A percentile compares a stretch with the other conserved stretches of the same genome.
These are phyloP conservation scores for Ochotona princeps DNA, from an alignment of 2,113 vertebrate species.

Conservation along the genomic window DNA sequence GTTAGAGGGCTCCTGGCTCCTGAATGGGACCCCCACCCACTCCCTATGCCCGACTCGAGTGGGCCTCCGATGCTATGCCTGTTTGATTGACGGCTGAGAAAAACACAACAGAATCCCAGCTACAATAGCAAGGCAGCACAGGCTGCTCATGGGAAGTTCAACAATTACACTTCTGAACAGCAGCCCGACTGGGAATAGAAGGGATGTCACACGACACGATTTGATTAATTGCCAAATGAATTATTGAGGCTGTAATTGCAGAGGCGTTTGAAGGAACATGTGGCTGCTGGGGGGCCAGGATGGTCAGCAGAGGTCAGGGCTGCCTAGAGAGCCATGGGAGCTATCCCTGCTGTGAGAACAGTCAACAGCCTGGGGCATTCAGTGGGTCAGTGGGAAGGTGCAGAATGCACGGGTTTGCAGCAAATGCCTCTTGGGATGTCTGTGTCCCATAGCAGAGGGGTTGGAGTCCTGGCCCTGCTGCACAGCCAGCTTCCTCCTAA, in stretches of 20 bases:
- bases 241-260: constrained; percentile 74
- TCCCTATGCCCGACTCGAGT: background rate
- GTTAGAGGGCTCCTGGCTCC: background rate
- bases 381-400: background rate
- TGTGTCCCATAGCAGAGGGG: too few species aligned
- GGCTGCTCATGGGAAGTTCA: constrained; percentile 66
- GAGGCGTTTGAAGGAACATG: background rate
- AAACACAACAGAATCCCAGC: constrained; percentile 8
- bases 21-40: background rate
- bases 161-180: constrained; percentile 70
- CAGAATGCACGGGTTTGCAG: too few species aligned
- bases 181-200: constrained; percentile 42
- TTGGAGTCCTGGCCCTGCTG: too few species aligned
- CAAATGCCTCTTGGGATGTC: too few species aligned
- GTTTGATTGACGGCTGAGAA: constrained; percentile 53
- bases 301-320: background rate
- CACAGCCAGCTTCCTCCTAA: too few species aligned
- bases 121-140: constrained; percentile 52
- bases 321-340: background rate
- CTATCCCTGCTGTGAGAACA: fast-evolving
- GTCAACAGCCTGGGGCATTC: fast-evolving
- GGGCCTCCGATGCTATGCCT: background rate
- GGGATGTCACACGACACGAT: constrained; percentile 67
- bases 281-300: background rate
- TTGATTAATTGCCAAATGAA: constrained; percentile 76